These are phyloP conservation scores for Megaustenia siamemsis DNA, from an alignment of 2,888 invertebrate species.

Conservation along the genomic window DNA sequence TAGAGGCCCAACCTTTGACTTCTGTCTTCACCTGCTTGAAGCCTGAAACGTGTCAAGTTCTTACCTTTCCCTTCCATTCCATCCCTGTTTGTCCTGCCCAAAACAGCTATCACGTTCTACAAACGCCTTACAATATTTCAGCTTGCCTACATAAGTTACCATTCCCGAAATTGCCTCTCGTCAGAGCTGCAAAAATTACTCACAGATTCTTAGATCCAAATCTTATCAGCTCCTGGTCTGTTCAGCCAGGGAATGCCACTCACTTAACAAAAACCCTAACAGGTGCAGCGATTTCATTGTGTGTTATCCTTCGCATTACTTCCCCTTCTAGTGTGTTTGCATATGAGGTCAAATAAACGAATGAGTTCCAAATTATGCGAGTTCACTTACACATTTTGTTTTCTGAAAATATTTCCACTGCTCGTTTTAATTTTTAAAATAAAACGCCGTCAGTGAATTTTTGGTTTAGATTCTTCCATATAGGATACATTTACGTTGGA, in stretches of 20 bases:
- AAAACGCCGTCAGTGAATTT: too few relatives aligned
- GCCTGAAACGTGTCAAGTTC: not conserved
- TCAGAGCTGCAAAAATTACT: not conserved
- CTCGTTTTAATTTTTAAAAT: not conserved
- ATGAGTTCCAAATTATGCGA: not conserved
- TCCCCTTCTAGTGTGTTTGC: not conserved
- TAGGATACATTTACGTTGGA: too few relatives aligned
- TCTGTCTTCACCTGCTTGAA: not conserved
- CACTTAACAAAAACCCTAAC: not conserved
- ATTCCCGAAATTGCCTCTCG: not conserved
- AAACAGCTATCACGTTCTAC: not conserved
- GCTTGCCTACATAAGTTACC: not conserved
- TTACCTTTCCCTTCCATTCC: not conserved
- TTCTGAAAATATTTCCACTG: not conserved
- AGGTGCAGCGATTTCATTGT: slow-evolving; percentile 1
- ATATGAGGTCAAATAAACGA: not conserved
- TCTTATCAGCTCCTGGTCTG: not conserved
- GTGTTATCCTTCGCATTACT: not conserved
- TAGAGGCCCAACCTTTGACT: too few relatives aligned
- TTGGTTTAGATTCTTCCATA: too few relatives aligned
- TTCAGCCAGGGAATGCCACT: not conserved
- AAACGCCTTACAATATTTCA: not conserved
- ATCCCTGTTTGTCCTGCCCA: not conserved
- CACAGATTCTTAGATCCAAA: slow-evolving; percentile 5
- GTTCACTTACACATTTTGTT: not conserved